phyloP scores from a whole-genome alignment of 2,113 vertebrate species.

The human (Homo sapiens) region GRCh38 chr1:69423501-69424000 shows the following conservation, averaged over 20 bases:
- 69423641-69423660: neutral
- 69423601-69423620: neutral
- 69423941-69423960: neutral
- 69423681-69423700: neutral
- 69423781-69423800: neutral
- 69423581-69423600: neutral
- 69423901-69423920: neutral
- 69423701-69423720: neutral
- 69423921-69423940: neutral
- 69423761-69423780: neutral
- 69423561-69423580: neutral
- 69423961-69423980: neutral
- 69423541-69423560: neutral
- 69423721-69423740: neutral
- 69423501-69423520: neutral
- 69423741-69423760: neutral
- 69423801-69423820: neutral
- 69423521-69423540: neutral
- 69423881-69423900: neutral
- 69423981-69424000: neutral
- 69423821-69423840: neutral
- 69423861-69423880: neutral
- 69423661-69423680: neutral
- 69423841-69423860: neutral
- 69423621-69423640: neutral